These are phyloP conservation scores for Apodemus speciosus DNA, from an alignment of 2,113 vertebrate species.

Conservation along the genomic window DNA sequence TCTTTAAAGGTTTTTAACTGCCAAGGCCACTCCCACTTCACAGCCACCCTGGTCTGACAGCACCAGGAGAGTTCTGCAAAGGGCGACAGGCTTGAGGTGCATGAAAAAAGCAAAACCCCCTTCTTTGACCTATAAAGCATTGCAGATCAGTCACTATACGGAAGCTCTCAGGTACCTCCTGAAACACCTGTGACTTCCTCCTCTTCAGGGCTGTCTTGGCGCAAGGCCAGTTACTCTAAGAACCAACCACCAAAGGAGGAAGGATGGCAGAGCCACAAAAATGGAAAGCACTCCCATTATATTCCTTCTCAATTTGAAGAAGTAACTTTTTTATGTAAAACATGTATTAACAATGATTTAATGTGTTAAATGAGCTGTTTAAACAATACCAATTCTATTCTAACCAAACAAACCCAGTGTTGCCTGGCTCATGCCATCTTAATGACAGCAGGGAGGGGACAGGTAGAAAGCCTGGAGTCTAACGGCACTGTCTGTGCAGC, in stretches of 20 bases:
- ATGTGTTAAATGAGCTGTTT: neutral
- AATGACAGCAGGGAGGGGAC: neutral
- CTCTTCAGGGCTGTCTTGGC: rapidly evolving
- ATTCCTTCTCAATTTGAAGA: neutral
- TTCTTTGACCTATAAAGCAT: neutral
- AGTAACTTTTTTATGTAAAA: neutral
- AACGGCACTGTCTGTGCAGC: too few relatives aligned
- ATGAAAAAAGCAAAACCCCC: neutral
- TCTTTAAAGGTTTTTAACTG: neutral
- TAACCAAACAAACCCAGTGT: neutral
- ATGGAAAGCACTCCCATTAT: rapidly evolving
- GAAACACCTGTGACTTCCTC: neutral
- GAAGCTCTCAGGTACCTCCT: neutral
- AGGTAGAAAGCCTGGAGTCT: neutral
- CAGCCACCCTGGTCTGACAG: neutral
- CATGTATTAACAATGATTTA: neutral
- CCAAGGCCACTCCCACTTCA: neutral
- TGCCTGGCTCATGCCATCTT: neutral
- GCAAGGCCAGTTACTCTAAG: neutral
- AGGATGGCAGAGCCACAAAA: neutral
- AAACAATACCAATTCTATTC: neutral
- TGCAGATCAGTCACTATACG: too few relatives aligned
- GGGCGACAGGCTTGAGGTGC: neutral
- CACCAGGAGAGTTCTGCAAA: neutral
- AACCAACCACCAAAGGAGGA: neutral